Conservation (phyloP, 2,797 vertebrate genomes). For the Scarus forsteni region DNA sequence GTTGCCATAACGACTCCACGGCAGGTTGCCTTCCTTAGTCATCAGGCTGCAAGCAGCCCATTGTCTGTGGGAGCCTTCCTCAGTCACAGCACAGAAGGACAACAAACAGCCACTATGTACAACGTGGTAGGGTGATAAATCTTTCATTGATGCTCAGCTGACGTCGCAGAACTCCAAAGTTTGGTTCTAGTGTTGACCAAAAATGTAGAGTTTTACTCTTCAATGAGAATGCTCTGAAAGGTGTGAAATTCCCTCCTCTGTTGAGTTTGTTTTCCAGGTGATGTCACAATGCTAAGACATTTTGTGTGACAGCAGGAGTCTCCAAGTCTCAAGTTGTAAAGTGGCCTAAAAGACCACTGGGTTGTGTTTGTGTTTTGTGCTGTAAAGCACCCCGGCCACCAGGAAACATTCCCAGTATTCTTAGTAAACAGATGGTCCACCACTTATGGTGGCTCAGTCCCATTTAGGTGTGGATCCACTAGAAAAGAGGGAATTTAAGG, state of each 20-base stretch:
- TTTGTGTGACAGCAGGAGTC: neutral
- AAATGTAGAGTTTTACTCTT: neutral
- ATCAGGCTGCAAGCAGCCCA: slow-evolving; percentile 74
- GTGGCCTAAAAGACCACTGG: neutral
- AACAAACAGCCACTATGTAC: slow-evolving; percentile 43
- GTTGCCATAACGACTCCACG: slow-evolving; percentile 84
- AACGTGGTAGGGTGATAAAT: slow-evolving; percentile 25
- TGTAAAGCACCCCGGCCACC: neutral
- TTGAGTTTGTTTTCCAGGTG: neutral
- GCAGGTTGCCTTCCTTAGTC: slow-evolving; percentile 82
- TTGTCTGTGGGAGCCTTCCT: slow-evolving; percentile 75
- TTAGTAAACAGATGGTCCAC: slow-evolving; percentile 5
- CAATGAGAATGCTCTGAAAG: slow-evolving; percentile 2
- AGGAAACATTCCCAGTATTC: neutral
- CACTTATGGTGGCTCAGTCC: neutral
- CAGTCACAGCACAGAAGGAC: slow-evolving; percentile 56
- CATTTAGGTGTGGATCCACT: neutral
- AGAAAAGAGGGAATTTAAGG: neutral
- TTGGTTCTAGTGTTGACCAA: slow-evolving; percentile 7
- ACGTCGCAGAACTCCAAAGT: neutral
- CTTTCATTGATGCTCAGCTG: slow-evolving; percentile 26
- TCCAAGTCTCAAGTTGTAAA: neutral
- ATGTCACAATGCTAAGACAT: neutral
- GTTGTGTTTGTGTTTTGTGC: neutral
- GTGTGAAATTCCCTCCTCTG: neutral